Percentiles rank a stretch among this genome's conserved stretches.
phyloP scores from a whole-genome alignment of 2,113 vertebrate genomes.

The Syrmaticus mikado region DNA sequence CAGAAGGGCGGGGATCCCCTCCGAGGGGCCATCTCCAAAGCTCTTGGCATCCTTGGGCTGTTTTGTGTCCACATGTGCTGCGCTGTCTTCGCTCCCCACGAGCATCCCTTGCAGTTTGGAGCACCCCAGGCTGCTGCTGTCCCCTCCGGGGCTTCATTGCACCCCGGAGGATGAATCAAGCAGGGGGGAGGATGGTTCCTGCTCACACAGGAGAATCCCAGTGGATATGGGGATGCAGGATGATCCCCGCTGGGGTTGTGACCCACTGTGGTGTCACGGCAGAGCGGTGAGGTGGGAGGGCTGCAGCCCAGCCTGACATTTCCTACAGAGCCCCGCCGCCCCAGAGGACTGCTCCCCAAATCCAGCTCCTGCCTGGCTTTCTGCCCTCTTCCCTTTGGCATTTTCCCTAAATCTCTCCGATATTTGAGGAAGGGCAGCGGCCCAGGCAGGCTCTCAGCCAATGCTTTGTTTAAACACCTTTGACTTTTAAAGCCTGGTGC shows the following conservation, averaged over 20 bases:
- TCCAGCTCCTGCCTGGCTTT: neutral
- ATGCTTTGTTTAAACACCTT: constrained; percentile 7
- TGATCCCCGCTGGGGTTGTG: neutral
- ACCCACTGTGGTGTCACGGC: neutral
- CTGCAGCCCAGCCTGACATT: neutral
- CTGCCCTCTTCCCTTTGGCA: neutral
- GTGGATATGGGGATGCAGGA: neutral
- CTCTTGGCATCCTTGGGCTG: no score
- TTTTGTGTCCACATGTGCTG: neutral
- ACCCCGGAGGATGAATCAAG: no score
- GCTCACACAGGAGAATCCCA: neutral
- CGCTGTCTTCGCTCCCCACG: neutral
- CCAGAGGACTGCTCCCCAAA: rapidly evolving
- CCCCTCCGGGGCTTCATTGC: neutral
- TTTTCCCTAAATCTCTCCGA: neutral
- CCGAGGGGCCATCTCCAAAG: no score
- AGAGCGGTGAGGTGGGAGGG: neutral
- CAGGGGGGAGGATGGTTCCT: neutral
- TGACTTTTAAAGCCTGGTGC: neutral
- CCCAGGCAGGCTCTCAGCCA: neutral
- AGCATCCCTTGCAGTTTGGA: neutral
- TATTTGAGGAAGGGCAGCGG: neutral
- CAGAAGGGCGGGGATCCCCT: no score
- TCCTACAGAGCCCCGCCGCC: rapidly evolving
- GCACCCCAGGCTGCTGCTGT: neutral